A percentile compares a stretch with the other conserved stretches of the same genome.
Evolutionary conservation across 2,888 invertebrate species (phyloP).

Genomic region (Cantharis nigra): DNA sequence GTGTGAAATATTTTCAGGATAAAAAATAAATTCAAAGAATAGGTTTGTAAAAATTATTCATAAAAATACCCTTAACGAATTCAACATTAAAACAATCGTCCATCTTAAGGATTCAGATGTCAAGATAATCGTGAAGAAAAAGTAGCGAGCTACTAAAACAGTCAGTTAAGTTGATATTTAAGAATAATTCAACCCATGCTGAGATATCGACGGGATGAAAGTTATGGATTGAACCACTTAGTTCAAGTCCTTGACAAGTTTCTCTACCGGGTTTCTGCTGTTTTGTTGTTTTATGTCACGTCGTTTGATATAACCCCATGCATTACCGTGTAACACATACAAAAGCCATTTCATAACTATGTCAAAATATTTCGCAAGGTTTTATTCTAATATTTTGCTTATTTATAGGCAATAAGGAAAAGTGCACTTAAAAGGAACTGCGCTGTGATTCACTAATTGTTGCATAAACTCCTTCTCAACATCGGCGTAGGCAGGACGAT

Average conservation of each 20-base stretch:
- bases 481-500: background rate
- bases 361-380: background rate
- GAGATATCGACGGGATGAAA: slow-evolving; percentile 14
- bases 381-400: background rate
- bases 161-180: background rate
- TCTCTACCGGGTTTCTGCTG: slow-evolving; percentile 12
- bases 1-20: background rate
- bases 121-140: background rate
- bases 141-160: background rate
- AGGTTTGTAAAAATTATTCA: background rate
- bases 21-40: background rate
- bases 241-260: slow-evolving; percentile 16
- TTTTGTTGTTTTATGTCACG: background rate
- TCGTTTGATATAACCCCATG: background rate
- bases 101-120: background rate
- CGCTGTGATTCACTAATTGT: background rate
- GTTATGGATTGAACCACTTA: slow-evolving; percentile 19
- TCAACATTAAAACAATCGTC: background rate
- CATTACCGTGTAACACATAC: background rate
- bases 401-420: background rate
- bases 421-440: background rate
- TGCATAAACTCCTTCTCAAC: background rate
- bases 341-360: background rate
- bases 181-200: slow-evolving; percentile 5
- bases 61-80: background rate